A percentile compares a stretch with the other conserved stretches of the same genome.
phyloP scores from a whole-genome alignment of 2,888 invertebrate genomes.

The Pherbina coryleti region DNA sequence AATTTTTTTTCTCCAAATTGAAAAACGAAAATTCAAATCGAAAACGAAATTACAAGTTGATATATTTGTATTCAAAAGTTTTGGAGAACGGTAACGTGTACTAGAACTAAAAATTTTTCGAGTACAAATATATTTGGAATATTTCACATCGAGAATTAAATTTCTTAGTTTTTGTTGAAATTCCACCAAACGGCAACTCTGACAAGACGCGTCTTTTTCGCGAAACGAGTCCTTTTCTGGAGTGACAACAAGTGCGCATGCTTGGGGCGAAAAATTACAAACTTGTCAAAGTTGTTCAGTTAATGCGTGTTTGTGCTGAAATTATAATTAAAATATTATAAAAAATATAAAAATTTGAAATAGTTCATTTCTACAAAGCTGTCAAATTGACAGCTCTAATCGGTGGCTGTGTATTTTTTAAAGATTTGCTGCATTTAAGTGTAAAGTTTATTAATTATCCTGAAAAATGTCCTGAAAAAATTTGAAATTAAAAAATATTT shows the following conservation, averaged over 20 bases:
- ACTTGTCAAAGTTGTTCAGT: background rate
- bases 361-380: background rate
- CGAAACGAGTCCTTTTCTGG: background rate
- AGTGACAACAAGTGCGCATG: conserved; percentile 6
- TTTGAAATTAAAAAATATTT: background rate
- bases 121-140: no score
- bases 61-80: no score
- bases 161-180: no score
- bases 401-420: background rate
- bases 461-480: background rate
- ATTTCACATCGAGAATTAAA: no score
- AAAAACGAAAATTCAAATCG: no score
- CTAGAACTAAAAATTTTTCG: no score
- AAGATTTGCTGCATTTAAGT: background rate
- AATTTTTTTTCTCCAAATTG: no score
- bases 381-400: background rate
- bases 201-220: no score
- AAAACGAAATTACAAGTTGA: no score
- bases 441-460: background rate
- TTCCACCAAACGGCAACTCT: no score
- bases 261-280: background rate
- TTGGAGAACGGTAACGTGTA: no score
- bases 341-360: background rate
- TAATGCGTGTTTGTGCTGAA: background rate
- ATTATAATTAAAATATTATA: background rate